Evolutionary conservation across 2,888 invertebrate genomes (phyloP).

Genomic region (Xestia ashworthii): DNA sequence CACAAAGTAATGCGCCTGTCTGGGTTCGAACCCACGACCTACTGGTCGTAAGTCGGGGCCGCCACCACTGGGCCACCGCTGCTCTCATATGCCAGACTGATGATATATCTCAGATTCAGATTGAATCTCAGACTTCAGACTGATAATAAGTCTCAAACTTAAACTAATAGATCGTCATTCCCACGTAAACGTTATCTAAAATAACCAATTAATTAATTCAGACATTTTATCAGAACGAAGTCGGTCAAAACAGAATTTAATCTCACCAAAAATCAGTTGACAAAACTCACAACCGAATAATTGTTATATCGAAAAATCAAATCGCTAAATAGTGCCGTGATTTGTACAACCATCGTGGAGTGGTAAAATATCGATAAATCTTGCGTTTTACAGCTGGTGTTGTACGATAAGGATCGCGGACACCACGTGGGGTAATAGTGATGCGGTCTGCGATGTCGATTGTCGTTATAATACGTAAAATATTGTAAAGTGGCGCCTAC

Average conservation of each 20-base stretch:
- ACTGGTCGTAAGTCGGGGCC: too few relatives aligned
- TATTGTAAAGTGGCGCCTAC: slow-evolving; percentile 65
- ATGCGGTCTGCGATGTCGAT: slow-evolving; percentile 67
- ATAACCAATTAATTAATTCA: slow-evolving; percentile 65
- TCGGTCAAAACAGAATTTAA: slow-evolving; percentile 61
- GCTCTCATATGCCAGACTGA: too few relatives aligned
- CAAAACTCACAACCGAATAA: slow-evolving; percentile 68
- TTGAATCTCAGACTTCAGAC: neutral
- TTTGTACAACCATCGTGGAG: slow-evolving; percentile 84
- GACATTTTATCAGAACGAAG: slow-evolving; percentile 59
- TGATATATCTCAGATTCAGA: too few relatives aligned
- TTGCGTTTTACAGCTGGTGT: slow-evolving; percentile 89
- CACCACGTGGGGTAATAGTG: slow-evolving; percentile 88
- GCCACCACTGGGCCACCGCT: too few relatives aligned
- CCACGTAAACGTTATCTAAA: slow-evolving; percentile 25
- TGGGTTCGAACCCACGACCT: too few relatives aligned
- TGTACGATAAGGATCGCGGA: slow-evolving; percentile 85
- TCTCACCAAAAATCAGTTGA: slow-evolving; percentile 50
- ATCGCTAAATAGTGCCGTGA: slow-evolving; percentile 85
- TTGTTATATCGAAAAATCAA: slow-evolving; percentile 74
- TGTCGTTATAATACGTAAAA: slow-evolving; percentile 60
- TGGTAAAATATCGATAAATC: slow-evolving; percentile 89
- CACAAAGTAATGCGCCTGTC: too few relatives aligned
- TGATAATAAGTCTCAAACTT: neutral
- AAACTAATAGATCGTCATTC: slow-evolving; percentile 27